phyloP scores from a whole-genome alignment of 2,888 invertebrate species.

The Chloromyia formosa region DNA sequence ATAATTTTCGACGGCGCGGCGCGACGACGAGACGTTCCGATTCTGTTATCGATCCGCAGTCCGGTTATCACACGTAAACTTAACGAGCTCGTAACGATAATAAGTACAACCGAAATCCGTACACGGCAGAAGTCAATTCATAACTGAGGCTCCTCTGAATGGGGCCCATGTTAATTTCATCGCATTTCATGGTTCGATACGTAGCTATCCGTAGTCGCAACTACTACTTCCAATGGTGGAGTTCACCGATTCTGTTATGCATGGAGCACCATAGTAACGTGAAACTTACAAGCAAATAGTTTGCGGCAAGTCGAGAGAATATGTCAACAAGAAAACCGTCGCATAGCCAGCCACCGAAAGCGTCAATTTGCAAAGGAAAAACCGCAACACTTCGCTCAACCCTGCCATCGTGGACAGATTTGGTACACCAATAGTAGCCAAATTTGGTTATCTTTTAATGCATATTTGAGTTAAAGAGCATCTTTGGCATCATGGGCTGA shows the following conservation, averaged over 20 bases:
- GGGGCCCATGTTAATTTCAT: slow-evolving; percentile 14
- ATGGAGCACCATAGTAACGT: not conserved
- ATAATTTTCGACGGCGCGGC: not conserved
- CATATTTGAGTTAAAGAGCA: too few relatives aligned
- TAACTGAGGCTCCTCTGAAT: slow-evolving; percentile 26
- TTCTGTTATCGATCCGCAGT: too few relatives aligned
- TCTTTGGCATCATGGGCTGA: too few relatives aligned
- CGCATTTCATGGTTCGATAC: not conserved
- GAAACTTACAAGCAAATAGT: not conserved
- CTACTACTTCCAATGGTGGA: not conserved
- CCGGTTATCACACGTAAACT: slow-evolving; percentile 2
- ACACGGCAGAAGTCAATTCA: slow-evolving; percentile 9
- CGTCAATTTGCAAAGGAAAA: too few relatives aligned
- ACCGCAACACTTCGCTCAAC: too few relatives aligned
- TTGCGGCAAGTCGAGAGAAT: not conserved
- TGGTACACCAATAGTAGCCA: too few relatives aligned
- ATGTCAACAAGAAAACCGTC: not conserved
- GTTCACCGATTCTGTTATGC: not conserved
- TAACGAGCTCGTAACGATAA: not conserved
- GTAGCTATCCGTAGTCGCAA: not conserved
- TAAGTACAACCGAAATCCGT: not conserved
- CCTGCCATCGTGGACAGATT: too few relatives aligned
- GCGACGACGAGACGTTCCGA: not conserved
- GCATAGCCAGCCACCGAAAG: too few relatives aligned
- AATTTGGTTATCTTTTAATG: too few relatives aligned